Evolutionary conservation across 1,140 invertebrate genomes (phyloP).

Genomic region (Drosophila tristis): DNA sequence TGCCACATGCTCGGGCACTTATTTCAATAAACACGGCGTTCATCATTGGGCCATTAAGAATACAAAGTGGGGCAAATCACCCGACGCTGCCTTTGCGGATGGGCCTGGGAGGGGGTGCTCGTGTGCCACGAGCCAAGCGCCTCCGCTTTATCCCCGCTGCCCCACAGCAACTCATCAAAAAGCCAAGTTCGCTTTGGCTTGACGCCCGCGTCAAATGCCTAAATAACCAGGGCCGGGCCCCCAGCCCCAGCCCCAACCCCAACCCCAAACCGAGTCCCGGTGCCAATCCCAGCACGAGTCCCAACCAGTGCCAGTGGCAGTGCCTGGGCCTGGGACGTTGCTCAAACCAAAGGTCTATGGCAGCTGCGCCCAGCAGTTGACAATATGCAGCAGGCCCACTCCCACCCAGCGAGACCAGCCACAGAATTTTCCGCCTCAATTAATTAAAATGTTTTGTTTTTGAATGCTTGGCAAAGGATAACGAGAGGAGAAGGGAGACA

Average conservation of each 20-base stretch:
- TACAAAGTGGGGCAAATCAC: slow-evolving; percentile 51
- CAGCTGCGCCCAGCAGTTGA: slow-evolving; percentile 46
- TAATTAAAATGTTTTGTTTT: slow-evolving; percentile 81
- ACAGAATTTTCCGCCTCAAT: slow-evolving; percentile 69
- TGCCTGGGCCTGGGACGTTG: neutral
- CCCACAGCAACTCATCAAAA: slow-evolving; percentile 18
- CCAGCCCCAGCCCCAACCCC: slow-evolving; percentile 7
- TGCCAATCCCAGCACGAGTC: neutral
- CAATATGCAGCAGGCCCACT: slow-evolving; percentile 37
- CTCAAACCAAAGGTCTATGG: neutral
- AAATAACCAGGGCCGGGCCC: slow-evolving; percentile 1
- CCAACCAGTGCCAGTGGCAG: neutral
- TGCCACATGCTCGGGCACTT: slow-evolving; percentile 41
- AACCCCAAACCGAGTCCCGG: neutral
- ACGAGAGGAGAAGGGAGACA: neutral
- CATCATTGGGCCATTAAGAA: slow-evolving; percentile 54
- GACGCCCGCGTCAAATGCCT: slow-evolving; percentile 27
- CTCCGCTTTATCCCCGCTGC: too few species aligned
- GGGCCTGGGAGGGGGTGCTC: neutral
- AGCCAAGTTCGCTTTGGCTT: slow-evolving; percentile 39
- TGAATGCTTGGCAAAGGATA: slow-evolving; percentile 28
- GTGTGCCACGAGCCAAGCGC: too few species aligned
- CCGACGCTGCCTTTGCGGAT: slow-evolving; percentile 14
- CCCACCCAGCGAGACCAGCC: slow-evolving; percentile 6
- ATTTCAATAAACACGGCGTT: slow-evolving; percentile 41